phyloP scores from a whole-genome alignment of 1,140 invertebrate genomes.

The Drosophila carrolli region DNA sequence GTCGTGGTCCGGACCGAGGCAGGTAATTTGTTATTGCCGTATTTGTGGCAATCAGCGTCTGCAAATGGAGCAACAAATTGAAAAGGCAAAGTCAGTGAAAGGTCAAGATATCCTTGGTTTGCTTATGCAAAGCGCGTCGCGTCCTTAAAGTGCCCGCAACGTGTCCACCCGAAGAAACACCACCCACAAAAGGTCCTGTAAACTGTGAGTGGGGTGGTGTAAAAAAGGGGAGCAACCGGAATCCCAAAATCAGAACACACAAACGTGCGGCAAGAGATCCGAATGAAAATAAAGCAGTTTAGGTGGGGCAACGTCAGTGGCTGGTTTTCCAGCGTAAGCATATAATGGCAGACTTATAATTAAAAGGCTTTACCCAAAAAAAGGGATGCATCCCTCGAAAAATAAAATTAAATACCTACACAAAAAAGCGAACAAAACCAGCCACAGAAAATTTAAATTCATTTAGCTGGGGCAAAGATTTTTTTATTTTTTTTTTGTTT shows the following conservation, averaged over 20 bases:
- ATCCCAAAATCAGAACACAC: conserved; percentile 65
- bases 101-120: conserved; percentile 39
- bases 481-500: not conserved
- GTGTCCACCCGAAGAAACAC: conserved; percentile 29
- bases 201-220: conserved; percentile 16
- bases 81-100: conserved; percentile 52
- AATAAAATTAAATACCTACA: conserved; percentile 4
- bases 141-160: conserved; percentile 77
- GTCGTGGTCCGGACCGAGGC: conserved; percentile 33
- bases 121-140: conserved; percentile 62
- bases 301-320: not conserved
- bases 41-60: conserved; percentile 80
- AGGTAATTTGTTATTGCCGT: conserved; percentile 72
- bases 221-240: conserved; percentile 31
- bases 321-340: conserved; percentile 30
- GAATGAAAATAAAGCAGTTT: not conserved
- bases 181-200: conserved; percentile 38
- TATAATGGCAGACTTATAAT: conserved; percentile 49
- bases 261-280: conserved; percentile 27
- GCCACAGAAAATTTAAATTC: conserved; percentile 46
- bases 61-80: conserved; percentile 57
- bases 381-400: conserved; percentile 9
- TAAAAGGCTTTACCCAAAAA: conserved; percentile 28
- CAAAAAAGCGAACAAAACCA: not conserved
- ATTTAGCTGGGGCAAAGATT: conserved; percentile 21